Base-by-base conservation (phyloP, 2,797 vertebrate species). In the Holocentrus rufus region DNA sequence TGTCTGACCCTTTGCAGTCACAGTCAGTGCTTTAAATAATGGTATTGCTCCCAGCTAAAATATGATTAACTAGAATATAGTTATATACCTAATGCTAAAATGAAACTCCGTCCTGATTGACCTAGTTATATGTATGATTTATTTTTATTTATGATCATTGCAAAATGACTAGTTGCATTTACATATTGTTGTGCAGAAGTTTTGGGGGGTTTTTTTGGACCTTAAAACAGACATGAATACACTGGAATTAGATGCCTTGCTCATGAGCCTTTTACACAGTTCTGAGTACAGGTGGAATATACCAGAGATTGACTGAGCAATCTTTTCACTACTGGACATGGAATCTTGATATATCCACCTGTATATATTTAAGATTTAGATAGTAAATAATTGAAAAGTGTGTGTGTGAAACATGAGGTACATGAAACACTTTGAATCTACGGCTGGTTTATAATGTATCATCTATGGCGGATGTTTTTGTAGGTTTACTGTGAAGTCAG, bases 1-100 rank as follows among this genome's bases (percentile, higher is more conserved):
- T 78, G 71, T 75, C 80, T 71, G 76, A 84, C 59, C 54, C 68
- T 69, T 74, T 80, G 5, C 53, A 20, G 62, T 76, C 27, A 72
- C 73, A 80, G 72, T 81, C 72, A 57, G 71, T 76, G 76, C 78
- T 80, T 85, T 86, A 61, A 84, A 72, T 83, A 84, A 72, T 83
- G 82, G 67, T 69, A 68, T 74, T 65, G 78, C 66, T 57, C 22
- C 20, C 50, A 53, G 50, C 50, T 23, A 50, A 50, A 8, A n/a
- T 55, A 55, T 27, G 22, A 55, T 27, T 30, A 25, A 55, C 22
- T 25, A 7, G 23, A 6, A 14, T 27, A 55, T 15, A 25, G 53
- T 55, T 23, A n/a, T n/a, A n/a, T 17, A 5, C 27, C 23, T 55
- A 25, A 55, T 55, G 14, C 44, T 47, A 15, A 47, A 47, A 47